Evolutionary conservation across 2,113 vertebrate genomes (phyloP).

Genomic region (Jaculus jaculus): DNA sequence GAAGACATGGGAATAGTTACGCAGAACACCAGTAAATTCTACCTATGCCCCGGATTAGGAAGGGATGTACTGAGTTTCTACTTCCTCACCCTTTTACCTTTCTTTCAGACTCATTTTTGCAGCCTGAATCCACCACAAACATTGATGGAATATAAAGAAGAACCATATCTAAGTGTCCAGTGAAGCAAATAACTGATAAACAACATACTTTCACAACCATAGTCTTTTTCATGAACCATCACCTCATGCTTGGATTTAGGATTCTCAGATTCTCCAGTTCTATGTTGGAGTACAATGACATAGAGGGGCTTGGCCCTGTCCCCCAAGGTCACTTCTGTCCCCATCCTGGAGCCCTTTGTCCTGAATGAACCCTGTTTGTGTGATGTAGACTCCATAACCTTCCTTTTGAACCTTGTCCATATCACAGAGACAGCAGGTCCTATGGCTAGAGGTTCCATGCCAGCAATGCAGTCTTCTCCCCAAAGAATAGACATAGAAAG

Average conservation of each 20-base stretch:
- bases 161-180: neutral
- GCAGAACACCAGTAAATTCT: too few species aligned
- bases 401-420: neutral
- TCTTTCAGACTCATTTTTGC: neutral
- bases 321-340: too few species aligned
- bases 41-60: neutral
- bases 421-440: neutral
- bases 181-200: neutral
- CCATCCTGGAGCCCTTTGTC: neutral
- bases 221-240: neutral
- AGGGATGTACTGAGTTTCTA: neutral
- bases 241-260: neutral
- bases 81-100: neutral
- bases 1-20: neutral
- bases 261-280: neutral
- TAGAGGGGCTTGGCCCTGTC: too few species aligned
- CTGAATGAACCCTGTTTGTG: neutral
- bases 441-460: neutral
- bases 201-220: neutral
- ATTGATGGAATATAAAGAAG: neutral
- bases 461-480: neutral
- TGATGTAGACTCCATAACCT: neutral
- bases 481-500: neutral
- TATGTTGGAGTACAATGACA: neutral
- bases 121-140: neutral